Base-by-base conservation (phyloP, 2,888 invertebrate genomes). In the Lacanobia oleracea region DNA sequence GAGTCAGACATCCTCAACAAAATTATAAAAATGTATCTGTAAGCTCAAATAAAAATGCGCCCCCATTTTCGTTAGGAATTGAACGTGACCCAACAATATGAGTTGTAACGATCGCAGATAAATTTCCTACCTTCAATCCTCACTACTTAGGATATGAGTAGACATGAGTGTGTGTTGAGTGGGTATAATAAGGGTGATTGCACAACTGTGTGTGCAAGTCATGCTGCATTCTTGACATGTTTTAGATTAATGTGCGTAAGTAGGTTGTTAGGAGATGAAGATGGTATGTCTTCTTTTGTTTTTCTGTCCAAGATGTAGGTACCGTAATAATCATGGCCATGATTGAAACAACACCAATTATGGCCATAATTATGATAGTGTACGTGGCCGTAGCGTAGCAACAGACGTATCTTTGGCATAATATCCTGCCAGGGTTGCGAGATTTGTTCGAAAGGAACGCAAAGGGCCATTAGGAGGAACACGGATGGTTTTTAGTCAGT, bases 31-130 rank as follows among this genome's bases (percentile, higher is more conserved):
- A 21, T 12, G 12, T 33, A 51, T n/a, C 14, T 21, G 18, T 45
- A 45, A 27, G 10, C 23, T 43, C 50, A 51, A 56, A 67, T 33
- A 73, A 67, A 56, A 57, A 50, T 37, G 23, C n/a, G 33, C 14
- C 18, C 18, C 33, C 9, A 45, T 50, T 77, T 68, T 56, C 14
- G 33, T 57, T 51, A 9, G 27, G 27, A 59, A 53, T 37, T 16
- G 65, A 67, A 83, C 81, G 81, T 81, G 81, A 74, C 68, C 65
- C 50, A 54, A 74, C 80, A 82, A 67, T 83, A 57, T 23, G 40
- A 40, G 9, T 48, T 45, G 63, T 68, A 70, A 50, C 61, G 82
- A 86, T 86, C 73, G 64, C 71, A 80, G 87, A 86, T 86, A 81
- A 72, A 77, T 79, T 76, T 75, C 79, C 37, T 61, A 60, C 67